Evolutionary conservation across 2,888 invertebrate genomes (phyloP), one percentile per base, ranked within the genome.

Genomic region (Microplitis deprimator): DNA sequence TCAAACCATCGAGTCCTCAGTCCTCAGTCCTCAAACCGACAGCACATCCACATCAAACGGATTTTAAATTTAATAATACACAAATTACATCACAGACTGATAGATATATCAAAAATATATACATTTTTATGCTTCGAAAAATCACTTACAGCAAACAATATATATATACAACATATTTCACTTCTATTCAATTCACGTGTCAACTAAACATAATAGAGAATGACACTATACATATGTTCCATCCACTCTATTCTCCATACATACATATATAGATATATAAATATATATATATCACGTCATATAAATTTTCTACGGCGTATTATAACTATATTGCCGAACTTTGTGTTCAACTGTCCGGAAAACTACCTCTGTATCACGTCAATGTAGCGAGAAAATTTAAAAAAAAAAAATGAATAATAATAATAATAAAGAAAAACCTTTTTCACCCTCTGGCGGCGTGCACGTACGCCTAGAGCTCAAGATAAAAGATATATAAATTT

Each of bases 261-360:
- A 50, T 13, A 8, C 50, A 50, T 13, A 50, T 6, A 50, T 13
- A 50, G 8, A 10, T 10, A 50, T 4, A 50, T 50, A 20, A 1
- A 1, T 4, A 10, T 50, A 5, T 50, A 7, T 50, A 13, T 5
- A 8, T 50, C 50, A 50, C 50, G 29, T 50, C 50, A 50, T 50
- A 50, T 13, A 50, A 13, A 13, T 13, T 50, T 50, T 29, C 29
- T 29, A 29, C 29, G 29, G 29, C 29, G 13, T 50, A 50, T 50
- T 50, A 50, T 50, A 50, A 65, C 65, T 65, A 20, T 65, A 29
- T 38, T 29, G 10, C 65, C 65, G 38, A 65, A 65, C 65, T 65
- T 65, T 65, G 29, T 65, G 65, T 13, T 65, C 65, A 65, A 65
- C 65, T 20, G 65, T 65, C 65, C 65, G 65, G 65, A 65, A 65